A percentile compares a stretch with the other conserved stretches of the same genome.
phyloP scores from a whole-genome alignment of 2,797 vertebrate species.

The Tympanoctomys barrerae region DNA sequence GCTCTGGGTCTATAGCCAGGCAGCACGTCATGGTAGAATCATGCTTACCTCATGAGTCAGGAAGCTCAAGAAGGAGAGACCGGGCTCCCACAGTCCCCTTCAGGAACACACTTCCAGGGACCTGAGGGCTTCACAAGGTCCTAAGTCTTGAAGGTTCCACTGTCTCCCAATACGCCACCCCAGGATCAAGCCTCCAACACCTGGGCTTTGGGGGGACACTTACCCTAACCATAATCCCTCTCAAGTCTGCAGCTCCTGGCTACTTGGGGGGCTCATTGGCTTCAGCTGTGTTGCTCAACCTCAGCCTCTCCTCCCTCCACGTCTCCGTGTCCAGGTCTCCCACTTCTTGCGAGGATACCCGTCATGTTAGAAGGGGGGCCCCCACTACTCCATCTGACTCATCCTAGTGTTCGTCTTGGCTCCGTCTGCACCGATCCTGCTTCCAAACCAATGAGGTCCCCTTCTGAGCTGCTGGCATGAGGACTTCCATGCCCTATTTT shows the following conservation, averaged over 20 bases:
- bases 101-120: neutral
- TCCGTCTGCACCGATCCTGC: neutral
- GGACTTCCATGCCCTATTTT: neutral
- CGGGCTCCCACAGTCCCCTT: neutral
- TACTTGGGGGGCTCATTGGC: neutral
- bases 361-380: neutral
- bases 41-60: neutral
- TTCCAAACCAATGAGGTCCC: neutral
- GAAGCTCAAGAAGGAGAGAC: neutral
- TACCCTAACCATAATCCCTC: neutral
- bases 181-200: neutral
- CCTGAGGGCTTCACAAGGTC: too few species aligned
- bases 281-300: neutral
- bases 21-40: neutral
- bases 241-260: neutral
- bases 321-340: neutral
- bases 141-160: neutral
- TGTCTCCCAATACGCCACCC: neutral
- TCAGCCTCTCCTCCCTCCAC: neutral
- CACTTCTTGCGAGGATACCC: accelerated
- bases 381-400: accelerated
- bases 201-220: neutral
- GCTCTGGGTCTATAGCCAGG: neutral
- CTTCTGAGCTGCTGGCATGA: neutral
- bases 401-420: neutral